These are phyloP conservation scores for Terebella lapidaria DNA, from an alignment of 2,888 invertebrate genomes.

Conservation along the genomic window DNA sequence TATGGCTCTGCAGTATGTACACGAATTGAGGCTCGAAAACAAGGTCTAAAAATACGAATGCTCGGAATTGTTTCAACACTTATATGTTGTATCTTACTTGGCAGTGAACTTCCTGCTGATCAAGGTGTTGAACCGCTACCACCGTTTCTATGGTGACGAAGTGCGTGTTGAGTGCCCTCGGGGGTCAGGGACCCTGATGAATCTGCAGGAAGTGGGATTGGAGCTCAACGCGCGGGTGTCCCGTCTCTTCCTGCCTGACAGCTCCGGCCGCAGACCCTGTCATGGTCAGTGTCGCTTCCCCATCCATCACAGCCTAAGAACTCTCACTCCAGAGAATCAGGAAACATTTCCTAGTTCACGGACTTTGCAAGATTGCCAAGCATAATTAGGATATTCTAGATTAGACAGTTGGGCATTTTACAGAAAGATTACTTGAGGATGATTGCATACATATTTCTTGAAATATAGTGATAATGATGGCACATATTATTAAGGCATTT, in stretches of 20 bases:
- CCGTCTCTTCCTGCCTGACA: conserved; percentile 30
- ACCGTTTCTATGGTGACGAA: conserved; percentile 43
- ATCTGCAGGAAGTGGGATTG: not conserved
- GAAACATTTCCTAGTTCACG: too few relatives aligned
- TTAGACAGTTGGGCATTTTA: too few relatives aligned
- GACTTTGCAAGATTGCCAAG: too few relatives aligned
- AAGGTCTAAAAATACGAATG: not conserved
- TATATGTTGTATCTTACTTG: not conserved
- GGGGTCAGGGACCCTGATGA: not conserved
- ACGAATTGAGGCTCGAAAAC: not conserved
- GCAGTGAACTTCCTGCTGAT: conserved; percentile 51
- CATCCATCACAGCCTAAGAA: not conserved
- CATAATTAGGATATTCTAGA: too few relatives aligned
- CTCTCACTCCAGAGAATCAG: too few relatives aligned
- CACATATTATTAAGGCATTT: too few relatives aligned
- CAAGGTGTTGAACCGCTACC: conserved; percentile 43
- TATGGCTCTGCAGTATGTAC: conserved; percentile 47
- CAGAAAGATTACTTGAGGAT: too few relatives aligned
- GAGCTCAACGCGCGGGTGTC: not conserved
- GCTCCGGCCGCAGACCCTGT: not conserved
- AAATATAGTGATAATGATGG: too few relatives aligned
- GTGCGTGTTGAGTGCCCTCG: conserved; percentile 47
- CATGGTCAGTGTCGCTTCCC: not conserved
- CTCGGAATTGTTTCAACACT: too few relatives aligned
- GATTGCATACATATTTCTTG: too few relatives aligned